Base-by-base conservation (phyloP, 2,113 vertebrate species). In the Mormyrus iriodes region DNA sequence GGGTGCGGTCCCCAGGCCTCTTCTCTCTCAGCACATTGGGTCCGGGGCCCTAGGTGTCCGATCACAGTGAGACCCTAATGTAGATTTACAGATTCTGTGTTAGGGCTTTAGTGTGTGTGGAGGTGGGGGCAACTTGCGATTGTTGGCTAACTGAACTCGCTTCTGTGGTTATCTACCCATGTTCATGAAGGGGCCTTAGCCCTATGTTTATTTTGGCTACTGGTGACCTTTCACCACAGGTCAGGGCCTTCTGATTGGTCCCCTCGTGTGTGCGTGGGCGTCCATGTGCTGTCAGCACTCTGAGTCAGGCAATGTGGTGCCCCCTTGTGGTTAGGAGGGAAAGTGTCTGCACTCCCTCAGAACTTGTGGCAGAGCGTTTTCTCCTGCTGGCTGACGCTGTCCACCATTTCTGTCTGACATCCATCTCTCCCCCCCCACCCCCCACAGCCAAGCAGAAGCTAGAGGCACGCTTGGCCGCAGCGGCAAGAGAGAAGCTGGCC, bases 401-500 rank as follows among this genome's bases (percentile, higher is more conserved):
- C 44, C 69, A 15, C 21, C 49, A 55, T 79, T 2, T 24, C 76
- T 3, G 21, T 39, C 24, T 46, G n/a, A 17, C 7, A 2, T 8
- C n/a, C n/a, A n/a, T n/a, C n/a, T n/a, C n/a, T 19, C 15, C 31
- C 12, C 65, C 31, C 65, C n/a, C 2, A 0, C 65, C 69, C 61
- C 69, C 31, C 4, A 13, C 91, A 99, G 98, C 98, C 91, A 99
- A 99, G 90, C 98, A 97, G 94, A 99, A 98, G 91, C 96, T 99
- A 88, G 98, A 99, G 94, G 98, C 98, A 89, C 97, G 98, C n/a
- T 95, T 99, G 13, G 97, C 98, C 0, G 98, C 98, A n/a, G 98
- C 98, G 6, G 98, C 98, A 44, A 93, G 98, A 85, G 98, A 99
- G 90, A 99, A 99, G 93, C 97, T 99, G 88, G 98, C 98, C 52